Evolutionary conservation across 2,797 vertebrate genomes (phyloP), one percentile per base, ranked within the genome.

Genomic region (Chelonia mydas): DNA sequence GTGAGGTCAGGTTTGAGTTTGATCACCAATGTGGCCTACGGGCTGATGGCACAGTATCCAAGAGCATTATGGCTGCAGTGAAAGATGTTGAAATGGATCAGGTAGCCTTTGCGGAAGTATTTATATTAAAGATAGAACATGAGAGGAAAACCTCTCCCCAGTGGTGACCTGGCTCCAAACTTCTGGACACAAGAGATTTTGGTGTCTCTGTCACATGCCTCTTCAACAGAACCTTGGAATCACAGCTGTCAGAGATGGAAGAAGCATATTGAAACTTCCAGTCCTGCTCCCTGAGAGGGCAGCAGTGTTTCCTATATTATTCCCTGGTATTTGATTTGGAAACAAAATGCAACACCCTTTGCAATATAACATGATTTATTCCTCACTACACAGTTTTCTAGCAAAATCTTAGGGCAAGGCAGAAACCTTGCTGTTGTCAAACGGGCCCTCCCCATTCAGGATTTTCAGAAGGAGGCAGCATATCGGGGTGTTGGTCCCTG

Each of bases 401-500:
- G 57, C 59, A 88, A 90, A 88, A 74, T 5, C 27, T 55, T 59
- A 47, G 90, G 90, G 33, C 1, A 84, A 68, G 33, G 72, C 84
- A 88, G 90, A 76, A 83, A 93, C 76, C 33, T 89, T 76, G 23
- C 78, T 15, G 87, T 27, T 61, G 49, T 84, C 81, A 84, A 92
- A 90, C n/a, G 87, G 51, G 81, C 31, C 6, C 49, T 89, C 76
- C 92, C 55, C 41, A 84, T 92, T 76, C 55, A 23, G 61, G 61
- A 17, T 74, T 92, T 96, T 86, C 90, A 79, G 83, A 81, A 94
- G 19, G 68, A 83, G 11, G 93, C 90, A 92, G 50, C 86, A 90
- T 97, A 82, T 83, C 55, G 45, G 81, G 45, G 51, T 57, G 45
- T 47, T 78, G 81, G 86, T 89, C 92, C 79, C 76, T 81, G 78